Percentiles rank a stretch among this genome's conserved stretches.
phyloP scores from a whole-genome alignment of 92 coral and sea anemone species.

The Metridium senile region DNA sequence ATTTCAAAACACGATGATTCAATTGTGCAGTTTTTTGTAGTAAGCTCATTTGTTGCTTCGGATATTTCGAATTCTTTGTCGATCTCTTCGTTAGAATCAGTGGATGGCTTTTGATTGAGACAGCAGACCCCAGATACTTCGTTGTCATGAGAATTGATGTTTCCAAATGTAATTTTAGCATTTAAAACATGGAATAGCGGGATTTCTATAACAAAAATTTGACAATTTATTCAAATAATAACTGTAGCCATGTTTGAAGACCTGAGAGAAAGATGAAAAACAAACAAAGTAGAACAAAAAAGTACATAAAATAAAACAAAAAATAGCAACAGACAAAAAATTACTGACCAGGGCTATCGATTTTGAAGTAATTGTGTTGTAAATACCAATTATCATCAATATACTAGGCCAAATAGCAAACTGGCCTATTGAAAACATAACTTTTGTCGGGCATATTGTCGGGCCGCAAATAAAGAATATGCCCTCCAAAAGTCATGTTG shows the following conservation, averaged over 20 bases:
- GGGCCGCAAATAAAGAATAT: too few species aligned
- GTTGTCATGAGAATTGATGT: slow-evolving; percentile 77
- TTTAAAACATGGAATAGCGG: slow-evolving; percentile 97
- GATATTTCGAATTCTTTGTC: background rate
- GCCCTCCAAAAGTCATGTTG: too few species aligned
- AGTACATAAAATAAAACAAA: too few species aligned
- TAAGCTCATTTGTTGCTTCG: slow-evolving; percentile 21
- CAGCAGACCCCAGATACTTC: slow-evolving; percentile 68
- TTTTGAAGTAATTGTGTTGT: too few species aligned
- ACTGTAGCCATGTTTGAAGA: too few species aligned
- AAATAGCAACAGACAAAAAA: too few species aligned
- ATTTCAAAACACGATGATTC: slow-evolving; percentile 77
- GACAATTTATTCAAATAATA: background rate
- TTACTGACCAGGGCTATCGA: too few species aligned
- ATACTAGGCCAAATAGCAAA: too few species aligned
- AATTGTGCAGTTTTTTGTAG: slow-evolving; percentile 57
- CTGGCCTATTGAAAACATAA: too few species aligned
- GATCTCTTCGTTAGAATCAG: slow-evolving; percentile 21
- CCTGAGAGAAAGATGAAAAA: too few species aligned
- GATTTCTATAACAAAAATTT: slow-evolving; percentile 66
- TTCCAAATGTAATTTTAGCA: slow-evolving; percentile 95
- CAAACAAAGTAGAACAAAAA: background rate
- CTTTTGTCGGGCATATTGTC: too few species aligned
- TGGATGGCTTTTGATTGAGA: slow-evolving; percentile 31
- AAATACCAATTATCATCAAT: too few species aligned